Conservation (phyloP, 1,140 invertebrate species). For the Orchestia grillus region DNA sequence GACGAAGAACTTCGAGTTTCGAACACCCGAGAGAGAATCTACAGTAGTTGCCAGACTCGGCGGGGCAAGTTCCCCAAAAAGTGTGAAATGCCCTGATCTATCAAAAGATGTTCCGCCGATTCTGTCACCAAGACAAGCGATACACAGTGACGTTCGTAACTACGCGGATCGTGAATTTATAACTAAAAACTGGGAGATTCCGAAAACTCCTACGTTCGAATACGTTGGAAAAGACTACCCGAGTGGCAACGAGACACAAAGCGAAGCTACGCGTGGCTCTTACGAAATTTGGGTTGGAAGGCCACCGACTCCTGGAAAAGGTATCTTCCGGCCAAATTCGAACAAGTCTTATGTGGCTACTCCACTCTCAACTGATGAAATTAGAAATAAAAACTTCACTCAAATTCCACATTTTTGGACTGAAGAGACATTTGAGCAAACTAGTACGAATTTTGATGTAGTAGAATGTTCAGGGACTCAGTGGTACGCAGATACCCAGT, state of each 20-base stretch:
- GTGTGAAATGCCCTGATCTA: not conserved
- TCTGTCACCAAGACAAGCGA: not conserved
- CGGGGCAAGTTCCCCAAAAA: not conserved
- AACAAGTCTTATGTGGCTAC: not conserved
- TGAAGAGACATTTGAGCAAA: not conserved
- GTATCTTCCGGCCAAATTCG: not conserved
- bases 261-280: not conserved
- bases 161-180: not conserved
- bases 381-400: not conserved
- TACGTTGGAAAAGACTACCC: not conserved
- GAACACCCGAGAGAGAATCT: too few relatives aligned
- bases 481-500: not conserved
- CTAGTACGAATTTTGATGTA: not conserved
- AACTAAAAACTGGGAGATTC: not conserved
- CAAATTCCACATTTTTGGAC: not conserved
- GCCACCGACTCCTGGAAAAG: not conserved
- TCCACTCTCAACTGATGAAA: not conserved
- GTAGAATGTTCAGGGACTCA: not conserved
- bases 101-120: not conserved
- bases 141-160: not conserved
- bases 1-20: too few relatives aligned
- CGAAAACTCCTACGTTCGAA: not conserved
- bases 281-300: not conserved
- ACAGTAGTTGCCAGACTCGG: not conserved
- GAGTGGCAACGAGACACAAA: not conserved